phyloP scores from a whole-genome alignment of 2,888 invertebrate species.

The Aspidapion aeneum region DNA sequence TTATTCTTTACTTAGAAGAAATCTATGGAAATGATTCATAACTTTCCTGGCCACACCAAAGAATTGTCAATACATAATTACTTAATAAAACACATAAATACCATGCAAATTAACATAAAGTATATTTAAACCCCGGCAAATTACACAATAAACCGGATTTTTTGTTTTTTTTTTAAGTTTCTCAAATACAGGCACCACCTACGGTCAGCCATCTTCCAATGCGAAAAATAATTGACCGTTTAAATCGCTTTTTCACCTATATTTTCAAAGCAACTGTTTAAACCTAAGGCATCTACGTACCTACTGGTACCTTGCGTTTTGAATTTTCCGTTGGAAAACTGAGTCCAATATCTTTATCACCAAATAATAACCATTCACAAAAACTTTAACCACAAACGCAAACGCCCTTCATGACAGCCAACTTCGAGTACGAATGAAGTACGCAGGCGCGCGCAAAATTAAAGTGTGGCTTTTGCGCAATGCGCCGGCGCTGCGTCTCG shows the following conservation, averaged over 20 bases:
- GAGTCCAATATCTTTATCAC: conserved; percentile 1
- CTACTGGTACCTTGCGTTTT: conserved; percentile 15
- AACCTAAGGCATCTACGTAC: too few species aligned
- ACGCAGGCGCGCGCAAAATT: not conserved
- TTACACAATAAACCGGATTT: not conserved
- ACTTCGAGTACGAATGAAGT: not conserved
- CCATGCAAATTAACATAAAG: too few species aligned
- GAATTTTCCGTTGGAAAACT: not conserved
- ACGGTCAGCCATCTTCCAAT: conserved; percentile 33
- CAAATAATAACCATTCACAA: not conserved
- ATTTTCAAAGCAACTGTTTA: conserved; percentile 6
- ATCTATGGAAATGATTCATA: not conserved
- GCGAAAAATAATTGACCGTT: conserved; percentile 14
- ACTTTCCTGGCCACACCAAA: too few species aligned
- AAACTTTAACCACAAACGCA: conserved; percentile 32
- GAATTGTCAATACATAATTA: too few species aligned
- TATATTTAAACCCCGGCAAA: too few species aligned
- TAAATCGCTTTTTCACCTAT: not conserved
- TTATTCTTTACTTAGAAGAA: too few species aligned
- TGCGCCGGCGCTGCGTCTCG: not conserved
- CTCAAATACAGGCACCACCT: conserved; percentile 30
- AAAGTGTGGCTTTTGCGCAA: not conserved
- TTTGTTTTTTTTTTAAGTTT: not conserved
- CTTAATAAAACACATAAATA: too few species aligned
- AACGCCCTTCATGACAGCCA: conserved; percentile 42